Conservation (phyloP, 2,113 vertebrate species). For the Choloepus hoffmanni region DNA sequence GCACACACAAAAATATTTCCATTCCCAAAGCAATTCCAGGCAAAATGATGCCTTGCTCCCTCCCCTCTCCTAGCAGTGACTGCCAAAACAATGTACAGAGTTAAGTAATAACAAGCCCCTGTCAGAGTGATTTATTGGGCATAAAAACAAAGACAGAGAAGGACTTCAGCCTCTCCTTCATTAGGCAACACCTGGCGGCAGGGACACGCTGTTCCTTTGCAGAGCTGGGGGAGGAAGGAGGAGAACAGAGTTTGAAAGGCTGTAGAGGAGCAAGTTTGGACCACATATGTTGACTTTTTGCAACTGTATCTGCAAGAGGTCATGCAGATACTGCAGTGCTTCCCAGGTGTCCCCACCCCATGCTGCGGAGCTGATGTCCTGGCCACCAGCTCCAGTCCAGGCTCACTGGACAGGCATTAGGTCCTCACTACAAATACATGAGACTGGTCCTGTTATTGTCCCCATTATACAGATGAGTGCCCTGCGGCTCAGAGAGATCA, state of each 20-base stretch:
- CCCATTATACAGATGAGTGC: neutral
- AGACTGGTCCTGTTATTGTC: rapidly evolving
- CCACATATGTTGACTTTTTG: rapidly evolving
- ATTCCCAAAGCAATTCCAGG: conserved; percentile 16
- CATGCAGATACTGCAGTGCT: too few species aligned
- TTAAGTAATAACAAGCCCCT: conserved; percentile 56
- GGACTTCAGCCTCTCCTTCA: neutral
- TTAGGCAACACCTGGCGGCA: neutral
- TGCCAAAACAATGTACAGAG: neutral
- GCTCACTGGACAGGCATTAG: rapidly evolving
- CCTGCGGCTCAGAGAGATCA: neutral
- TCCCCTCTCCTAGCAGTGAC: neutral
- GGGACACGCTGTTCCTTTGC: neutral
- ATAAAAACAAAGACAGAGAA: conserved; percentile 5
- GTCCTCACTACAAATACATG: neutral
- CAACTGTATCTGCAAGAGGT: neutral
- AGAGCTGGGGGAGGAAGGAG: rapidly evolving
- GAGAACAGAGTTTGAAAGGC: neutral
- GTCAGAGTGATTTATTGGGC: conserved; percentile 76
- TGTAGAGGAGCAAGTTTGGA: neutral
- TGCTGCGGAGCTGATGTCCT: rapidly evolving
- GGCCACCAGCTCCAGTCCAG: neutral
- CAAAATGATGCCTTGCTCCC: neutral
- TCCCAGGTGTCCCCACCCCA: rapidly evolving
- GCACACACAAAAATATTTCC: conserved; percentile 56